Percentiles rank a stretch among this genome's conserved stretches.
Conservation (phyloP, 2,113 vertebrate genomes). For the Chascanopsetta lugubris region DNA sequence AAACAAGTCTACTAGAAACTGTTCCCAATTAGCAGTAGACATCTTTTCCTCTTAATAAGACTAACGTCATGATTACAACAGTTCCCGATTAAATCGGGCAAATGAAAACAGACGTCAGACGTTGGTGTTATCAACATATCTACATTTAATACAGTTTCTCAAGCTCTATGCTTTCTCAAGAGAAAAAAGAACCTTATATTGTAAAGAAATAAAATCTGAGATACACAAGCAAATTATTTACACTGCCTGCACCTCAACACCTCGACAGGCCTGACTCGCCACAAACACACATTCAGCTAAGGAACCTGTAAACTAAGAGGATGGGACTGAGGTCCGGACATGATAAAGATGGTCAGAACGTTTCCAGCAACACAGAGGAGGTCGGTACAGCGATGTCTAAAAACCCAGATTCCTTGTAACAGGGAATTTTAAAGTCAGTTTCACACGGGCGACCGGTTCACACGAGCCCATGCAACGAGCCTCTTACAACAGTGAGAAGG, state of each 20-base stretch:
- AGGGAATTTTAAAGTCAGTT: not conserved
- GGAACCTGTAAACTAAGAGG: slow-evolving; percentile 52
- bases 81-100: slow-evolving; percentile 59
- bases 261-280: slow-evolving; percentile 42
- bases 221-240: slow-evolving; percentile 71
- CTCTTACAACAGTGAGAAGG: slow-evolving; percentile 8
- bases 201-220: slow-evolving; percentile 67
- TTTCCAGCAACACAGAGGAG: slow-evolving; percentile 60
- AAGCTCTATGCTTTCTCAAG: slow-evolving; percentile 62
- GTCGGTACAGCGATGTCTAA: slow-evolving; percentile 5
- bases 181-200: slow-evolving; percentile 48
- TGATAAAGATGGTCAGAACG: slow-evolving; percentile 43
- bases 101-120: slow-evolving; percentile 58
- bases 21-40: slow-evolving; percentile 19
- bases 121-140: slow-evolving; percentile 77
- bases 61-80: too few species aligned
- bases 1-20: not conserved
- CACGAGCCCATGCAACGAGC: not conserved
- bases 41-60: too few species aligned
- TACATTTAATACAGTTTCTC: slow-evolving; percentile 81
- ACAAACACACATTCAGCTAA: slow-evolving; percentile 54
- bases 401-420: slow-evolving; percentile 19
- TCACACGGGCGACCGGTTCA: slow-evolving; percentile 11
- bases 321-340: slow-evolving; percentile 56
- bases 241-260: slow-evolving; percentile 49